Conservation (phyloP, 2,797 vertebrate species). For the Urosaurus nigricauda region DNA sequence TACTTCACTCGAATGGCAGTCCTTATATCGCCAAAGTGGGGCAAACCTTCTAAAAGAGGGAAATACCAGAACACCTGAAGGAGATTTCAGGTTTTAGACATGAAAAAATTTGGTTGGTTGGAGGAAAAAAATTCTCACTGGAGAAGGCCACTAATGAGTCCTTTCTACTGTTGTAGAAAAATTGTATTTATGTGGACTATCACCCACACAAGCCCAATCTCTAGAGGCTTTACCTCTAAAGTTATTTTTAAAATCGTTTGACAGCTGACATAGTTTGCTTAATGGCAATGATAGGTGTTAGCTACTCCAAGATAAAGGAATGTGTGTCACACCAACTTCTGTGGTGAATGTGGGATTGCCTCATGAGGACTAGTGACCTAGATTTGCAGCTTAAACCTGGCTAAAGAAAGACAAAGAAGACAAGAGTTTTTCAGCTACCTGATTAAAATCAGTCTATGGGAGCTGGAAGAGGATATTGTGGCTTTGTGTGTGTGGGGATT, state of each 20-base stretch:
- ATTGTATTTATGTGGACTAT: neutral
- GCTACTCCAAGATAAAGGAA: neutral
- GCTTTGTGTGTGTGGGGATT: neutral
- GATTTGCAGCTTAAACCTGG: neutral
- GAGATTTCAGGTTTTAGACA: neutral
- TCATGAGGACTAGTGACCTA: neutral
- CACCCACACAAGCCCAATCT: too few species aligned
- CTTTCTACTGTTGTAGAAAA: neutral
- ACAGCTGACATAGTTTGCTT: neutral
- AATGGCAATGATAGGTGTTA: neutral
- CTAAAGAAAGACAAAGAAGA: neutral
- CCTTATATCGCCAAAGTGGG: too few species aligned
- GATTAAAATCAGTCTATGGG: neutral
- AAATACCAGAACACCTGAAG: neutral
- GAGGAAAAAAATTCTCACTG: too few species aligned
- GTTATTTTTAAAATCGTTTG: neutral
- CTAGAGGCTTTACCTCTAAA: too few species aligned
- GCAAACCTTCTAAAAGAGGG: neutral
- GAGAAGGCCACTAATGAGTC: neutral
- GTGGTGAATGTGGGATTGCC: neutral
- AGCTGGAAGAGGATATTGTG: neutral
- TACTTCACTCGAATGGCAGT: too few species aligned
- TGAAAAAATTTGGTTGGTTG: neutral
- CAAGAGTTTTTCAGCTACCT: neutral
- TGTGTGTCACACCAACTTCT: neutral